Base-by-base conservation (phyloP, 2,113 vertebrate species). In the Planiliza haematocheilus region DNA sequence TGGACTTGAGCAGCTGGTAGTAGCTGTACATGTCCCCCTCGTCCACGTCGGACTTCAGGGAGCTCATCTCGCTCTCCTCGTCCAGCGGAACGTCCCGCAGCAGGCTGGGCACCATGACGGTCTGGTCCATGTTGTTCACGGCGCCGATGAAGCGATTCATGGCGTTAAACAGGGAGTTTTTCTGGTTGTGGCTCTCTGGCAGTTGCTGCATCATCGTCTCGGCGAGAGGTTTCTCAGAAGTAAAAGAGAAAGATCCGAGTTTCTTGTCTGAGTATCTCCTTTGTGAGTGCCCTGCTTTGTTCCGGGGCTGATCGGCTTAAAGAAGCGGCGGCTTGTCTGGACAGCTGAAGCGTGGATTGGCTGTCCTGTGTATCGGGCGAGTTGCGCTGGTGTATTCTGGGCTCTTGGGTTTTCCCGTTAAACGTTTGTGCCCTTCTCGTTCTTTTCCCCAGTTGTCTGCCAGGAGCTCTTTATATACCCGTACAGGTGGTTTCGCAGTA, bases 51-150 rank as follows among this genome's bases (percentile, higher is more conserved):
- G 79, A 48, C 24, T 88, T 89, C 46, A 87, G 58, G 60, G 85
- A 83, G 77, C 87, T 69, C 86, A 92, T 78, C 56, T 92, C 92
- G 4, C 86, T 79, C 45, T 92, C 89, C 45, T 91, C 89, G 14
- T 92, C 90, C 79, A 96, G 89, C n/a, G 97, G 97, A 82, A 99
- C 95, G 77, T 99, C 97, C 76, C 97, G 94, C 84, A 99, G 93
- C 88, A 99, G 82, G 84, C 95, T 99, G 64, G 97, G 97, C 83
- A 99, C 93, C 97, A 99, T 97, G 79, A 99, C 93, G 7, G 97
- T 99, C 94, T 98, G 95, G 91, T 99, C 97, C 97, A 99, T 99
- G 93, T 98, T 97, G 91, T 97, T 99, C 38, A 99, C 97, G 0
- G 97, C 97, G 59, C 96, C 95, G 60, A 99, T 94, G 88, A 99